phyloP scores from a whole-genome alignment of 2,113 vertebrate genomes.

The Fulica atra region DNA sequence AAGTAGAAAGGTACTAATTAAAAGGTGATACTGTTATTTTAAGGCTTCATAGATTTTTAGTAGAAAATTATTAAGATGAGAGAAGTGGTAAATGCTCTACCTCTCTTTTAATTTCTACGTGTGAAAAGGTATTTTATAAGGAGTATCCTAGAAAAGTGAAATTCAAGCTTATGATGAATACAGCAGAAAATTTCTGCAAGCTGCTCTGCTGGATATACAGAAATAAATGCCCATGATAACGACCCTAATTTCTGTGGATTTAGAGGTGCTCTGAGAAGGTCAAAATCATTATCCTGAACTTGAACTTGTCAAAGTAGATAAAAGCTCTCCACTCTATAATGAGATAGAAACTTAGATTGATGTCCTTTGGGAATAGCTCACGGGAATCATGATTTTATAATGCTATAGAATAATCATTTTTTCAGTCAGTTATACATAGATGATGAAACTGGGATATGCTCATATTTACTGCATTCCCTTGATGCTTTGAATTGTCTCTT shows the following conservation, averaged over 20 bases:
- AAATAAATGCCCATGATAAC: background rate
- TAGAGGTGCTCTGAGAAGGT: slow-evolving; percentile 3
- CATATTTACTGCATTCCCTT: background rate
- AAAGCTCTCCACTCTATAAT: slow-evolving; percentile 20
- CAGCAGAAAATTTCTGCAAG: background rate
- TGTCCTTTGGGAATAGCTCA: background rate
- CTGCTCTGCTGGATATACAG: background rate
- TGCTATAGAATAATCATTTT: background rate
- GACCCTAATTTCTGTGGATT: background rate
- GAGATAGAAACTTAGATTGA: slow-evolving; percentile 8
- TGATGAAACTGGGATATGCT: background rate
- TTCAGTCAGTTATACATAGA: background rate
- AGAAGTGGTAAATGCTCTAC: background rate
- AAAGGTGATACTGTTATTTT: background rate
- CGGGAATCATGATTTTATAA: background rate
- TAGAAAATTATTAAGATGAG: background rate
- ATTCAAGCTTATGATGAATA: background rate
- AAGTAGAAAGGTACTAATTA: background rate
- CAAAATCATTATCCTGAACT: slow-evolving; percentile 11
- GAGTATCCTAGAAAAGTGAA: background rate
- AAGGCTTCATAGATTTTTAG: background rate
- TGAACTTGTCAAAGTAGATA: slow-evolving; percentile 19
- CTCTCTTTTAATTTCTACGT: background rate
- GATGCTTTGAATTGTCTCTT: background rate
- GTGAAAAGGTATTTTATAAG: background rate